Base-by-base conservation (phyloP, 2,888 invertebrate genomes). In the Oligia fasciuncula region DNA sequence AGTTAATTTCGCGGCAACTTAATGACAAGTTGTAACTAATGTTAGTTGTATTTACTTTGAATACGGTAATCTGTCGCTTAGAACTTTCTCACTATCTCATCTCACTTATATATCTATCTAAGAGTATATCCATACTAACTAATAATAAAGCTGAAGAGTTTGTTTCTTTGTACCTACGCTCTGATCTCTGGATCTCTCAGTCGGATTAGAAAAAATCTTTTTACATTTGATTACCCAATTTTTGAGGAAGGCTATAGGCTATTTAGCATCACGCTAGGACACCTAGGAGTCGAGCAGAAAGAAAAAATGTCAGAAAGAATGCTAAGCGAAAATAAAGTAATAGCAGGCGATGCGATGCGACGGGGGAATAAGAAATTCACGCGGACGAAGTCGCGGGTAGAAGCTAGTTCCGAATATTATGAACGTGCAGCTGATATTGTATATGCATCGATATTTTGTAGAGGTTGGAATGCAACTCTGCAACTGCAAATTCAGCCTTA, bases 1-100 rank as follows among this genome's bases (percentile, higher is more conserved):
- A 83, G 81, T 86, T 85, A 76, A 85, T 87, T 85, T 84, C 73
- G 72, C 74, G 82, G 83, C 68, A 86, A 86, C 78, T 89, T 88
- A 76, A 85, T 83, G 79, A 79, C 88, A 88, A 87, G 81, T 85
- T 84, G 80, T 79, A 49, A 79, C 77, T 77, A 62, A 81, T 79
- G 77, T 82, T 72, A 77, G 75, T 81, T 80, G 70, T 67, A 78
- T 76, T 79, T 81, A 77, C 82, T 87, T 76, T 81, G 83, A 69
- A 68, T 66, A 76, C 43, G 81, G 54, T 79, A 79, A 79, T 79
- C 77, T 79, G 69, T 79, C 68, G 70, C 72, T 79, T 43, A 29
- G 43, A 81, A 86, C 46, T 79, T 79, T 71, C 35, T 54, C 67
- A 83, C 72, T 87, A 73, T 73, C 29, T 84, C 65, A 66, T 62